Evolutionary conservation across 2,113 vertebrate genomes (phyloP).

Genomic region (rabbit (Oryctolagus cuniculus)): DNA sequence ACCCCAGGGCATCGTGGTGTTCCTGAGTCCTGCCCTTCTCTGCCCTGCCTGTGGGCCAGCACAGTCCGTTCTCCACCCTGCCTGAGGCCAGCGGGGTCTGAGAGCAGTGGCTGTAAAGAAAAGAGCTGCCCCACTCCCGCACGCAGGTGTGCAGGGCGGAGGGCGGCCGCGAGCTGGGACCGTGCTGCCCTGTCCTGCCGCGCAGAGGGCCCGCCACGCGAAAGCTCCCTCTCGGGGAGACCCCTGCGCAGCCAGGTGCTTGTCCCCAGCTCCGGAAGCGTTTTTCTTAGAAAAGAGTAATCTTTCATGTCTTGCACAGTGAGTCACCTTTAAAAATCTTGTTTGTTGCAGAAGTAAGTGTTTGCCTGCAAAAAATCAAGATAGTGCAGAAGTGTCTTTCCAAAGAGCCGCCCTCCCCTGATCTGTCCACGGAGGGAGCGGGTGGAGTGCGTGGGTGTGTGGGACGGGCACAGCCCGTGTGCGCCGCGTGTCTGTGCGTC

Average conservation of each 20-base stretch:
- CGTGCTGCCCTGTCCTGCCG: not conserved
- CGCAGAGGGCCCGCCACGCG: not conserved
- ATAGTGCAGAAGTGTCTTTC: not conserved
- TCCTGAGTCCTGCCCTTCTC: not conserved
- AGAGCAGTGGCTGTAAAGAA: constrained; percentile 29
- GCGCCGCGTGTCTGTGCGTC: not conserved
- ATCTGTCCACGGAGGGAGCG: not conserved
- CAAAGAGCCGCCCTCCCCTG: not conserved
- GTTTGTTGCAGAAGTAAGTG: not conserved
- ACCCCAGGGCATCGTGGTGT: not conserved
- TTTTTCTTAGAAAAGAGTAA: constrained; percentile 37
- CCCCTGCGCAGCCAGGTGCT: not conserved
- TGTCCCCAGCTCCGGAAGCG: not conserved
- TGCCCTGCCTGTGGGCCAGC: too few species aligned
- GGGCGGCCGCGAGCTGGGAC: not conserved
- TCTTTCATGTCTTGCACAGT: not conserved
- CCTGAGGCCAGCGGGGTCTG: too few species aligned
- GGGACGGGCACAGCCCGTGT: not conserved
- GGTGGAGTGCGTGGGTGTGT: not conserved
- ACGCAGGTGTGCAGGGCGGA: constrained; percentile 52
- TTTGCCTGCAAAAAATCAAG: not conserved
- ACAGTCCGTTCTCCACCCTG: too few species aligned
- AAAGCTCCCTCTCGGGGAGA: not conserved
- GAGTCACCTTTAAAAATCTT: not conserved
- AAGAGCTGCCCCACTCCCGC: constrained; percentile 10